phyloP scores from a whole-genome alignment of 2,888 invertebrate species.

The Odontocolon sp. region DNA sequence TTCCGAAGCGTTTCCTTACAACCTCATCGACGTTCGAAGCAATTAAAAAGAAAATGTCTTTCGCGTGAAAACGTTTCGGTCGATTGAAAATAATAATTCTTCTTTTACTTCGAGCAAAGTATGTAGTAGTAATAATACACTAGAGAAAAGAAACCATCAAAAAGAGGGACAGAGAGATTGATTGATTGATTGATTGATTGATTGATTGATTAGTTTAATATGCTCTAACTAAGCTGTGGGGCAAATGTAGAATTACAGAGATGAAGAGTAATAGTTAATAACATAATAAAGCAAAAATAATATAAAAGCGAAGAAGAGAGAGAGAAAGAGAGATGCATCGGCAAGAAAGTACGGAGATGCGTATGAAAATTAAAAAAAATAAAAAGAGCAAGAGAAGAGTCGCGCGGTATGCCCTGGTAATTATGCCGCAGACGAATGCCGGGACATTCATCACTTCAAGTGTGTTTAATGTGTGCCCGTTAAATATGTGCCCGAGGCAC shows the following conservation, averaged over 20 bases:
- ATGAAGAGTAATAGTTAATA: too few species aligned
- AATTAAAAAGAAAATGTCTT: not conserved
- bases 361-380: not conserved
- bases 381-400: conserved; percentile 11
- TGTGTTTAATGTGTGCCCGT: conserved; percentile 69
- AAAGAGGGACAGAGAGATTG: too few species aligned
- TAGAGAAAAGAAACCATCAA: too few species aligned
- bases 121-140: too few species aligned
- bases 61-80: too few species aligned
- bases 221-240: too few species aligned
- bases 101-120: too few species aligned
- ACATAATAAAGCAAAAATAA: too few species aligned
- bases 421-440: conserved; percentile 70
- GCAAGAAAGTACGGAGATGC: not conserved
- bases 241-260: too few species aligned
- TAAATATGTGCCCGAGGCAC: conserved; percentile 70
- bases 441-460: conserved; percentile 71
- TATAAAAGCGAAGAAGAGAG: not conserved
- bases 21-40: not conserved
- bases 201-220: too few species aligned
- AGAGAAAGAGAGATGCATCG: not conserved
- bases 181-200: too few species aligned
- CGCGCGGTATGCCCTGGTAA: conserved; percentile 65
- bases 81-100: too few species aligned
- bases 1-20: conserved; percentile 29